Base-by-base conservation (phyloP, 1,140 invertebrate species). In the Lanistes nyassanus region DNA sequence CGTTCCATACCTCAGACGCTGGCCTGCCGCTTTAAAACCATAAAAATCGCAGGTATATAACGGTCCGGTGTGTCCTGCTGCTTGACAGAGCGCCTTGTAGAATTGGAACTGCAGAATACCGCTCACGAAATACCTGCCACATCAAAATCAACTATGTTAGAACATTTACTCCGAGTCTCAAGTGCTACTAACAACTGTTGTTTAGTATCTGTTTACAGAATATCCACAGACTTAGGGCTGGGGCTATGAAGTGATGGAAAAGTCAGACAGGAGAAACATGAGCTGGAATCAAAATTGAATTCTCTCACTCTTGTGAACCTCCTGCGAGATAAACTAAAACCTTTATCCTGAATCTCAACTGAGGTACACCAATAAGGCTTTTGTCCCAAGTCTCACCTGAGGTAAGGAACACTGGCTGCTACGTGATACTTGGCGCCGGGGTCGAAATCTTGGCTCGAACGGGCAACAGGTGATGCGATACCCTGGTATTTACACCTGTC, bases 51-150 rank as follows among this genome's bases (percentile, higher is more conserved):
- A 98, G 84, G 94, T 94, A 88, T 97, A 94, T 19, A 98, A 88
- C 0, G 94, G 94, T 74, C 92, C 92, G 0, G 85, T 88, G 86
- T 97, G 94, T 2, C 93, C 93, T 0, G 95, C 93, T 0, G 93
- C 93, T 64, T 92, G 91, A 84, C 96, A 98, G 64, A 98, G 88
- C 1, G 94, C 91, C 58, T 95, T 90, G 87, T 97, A 95, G 31
- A 98, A 92, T 89, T 98, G 96, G 90, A 98, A 98, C 88, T 98
- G 96, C 3, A 98, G 91, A 4, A 98, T 92, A 3, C 93, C 95
- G 79, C 94, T 94, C 51, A 88, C 80, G 79, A 88, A 86, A 67
- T 88, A 89, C 75, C 87, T 87, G 81, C 39, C 26, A 34, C 34
- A 47, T 47, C 42, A 47, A 47, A n/a, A n/a, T n/a, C 42, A 47